phyloP scores from a whole-genome alignment of 2,113 vertebrate genomes.

The Onychostruthus taczanowskii region DNA sequence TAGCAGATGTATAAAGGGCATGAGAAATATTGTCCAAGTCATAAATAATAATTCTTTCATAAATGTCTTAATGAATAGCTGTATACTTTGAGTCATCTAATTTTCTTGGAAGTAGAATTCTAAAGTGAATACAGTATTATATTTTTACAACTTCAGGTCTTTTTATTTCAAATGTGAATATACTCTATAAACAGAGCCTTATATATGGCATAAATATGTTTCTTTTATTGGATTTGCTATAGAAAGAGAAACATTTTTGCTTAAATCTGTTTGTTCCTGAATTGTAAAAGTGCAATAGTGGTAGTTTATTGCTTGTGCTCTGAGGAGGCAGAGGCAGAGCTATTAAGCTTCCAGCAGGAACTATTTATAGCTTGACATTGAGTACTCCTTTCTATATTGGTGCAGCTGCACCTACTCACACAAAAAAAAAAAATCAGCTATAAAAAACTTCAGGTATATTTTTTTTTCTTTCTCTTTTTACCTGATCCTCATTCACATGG shows the following conservation, averaged over 20 bases:
- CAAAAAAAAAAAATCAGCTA: constrained; percentile 61
- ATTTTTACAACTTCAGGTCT: constrained; percentile 54
- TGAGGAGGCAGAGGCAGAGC: constrained; percentile 69
- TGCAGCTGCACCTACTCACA: constrained; percentile 63
- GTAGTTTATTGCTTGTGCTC: constrained; percentile 72
- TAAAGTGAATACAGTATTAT: constrained; percentile 42
- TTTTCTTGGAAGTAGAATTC: constrained; percentile 28
- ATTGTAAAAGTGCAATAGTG: constrained; percentile 67
- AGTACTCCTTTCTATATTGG: constrained; percentile 73
- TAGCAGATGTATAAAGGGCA: background rate
- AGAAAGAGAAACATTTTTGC: constrained; percentile 66
- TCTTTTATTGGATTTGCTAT: constrained; percentile 68
- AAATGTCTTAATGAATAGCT: constrained; percentile 20
- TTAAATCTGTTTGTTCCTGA: constrained; percentile 72
- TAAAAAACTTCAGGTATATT: constrained; percentile 48
- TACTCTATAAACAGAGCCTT: constrained; percentile 53
- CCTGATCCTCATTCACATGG: constrained; percentile 33
- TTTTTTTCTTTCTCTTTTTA: constrained; percentile 7
- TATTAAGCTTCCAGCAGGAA: constrained; percentile 69
- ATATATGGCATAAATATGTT: constrained; percentile 57
- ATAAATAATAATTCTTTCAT: background rate
- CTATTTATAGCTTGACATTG: constrained; percentile 80
- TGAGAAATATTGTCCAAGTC: background rate
- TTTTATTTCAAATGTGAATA: constrained; percentile 44
- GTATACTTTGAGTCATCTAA: background rate